Percentiles rank a stretch among this genome's conserved stretches.
These are phyloP conservation scores for Neogale vison DNA, from an alignment of 2,113 vertebrate species.

Conservation along the genomic window DNA sequence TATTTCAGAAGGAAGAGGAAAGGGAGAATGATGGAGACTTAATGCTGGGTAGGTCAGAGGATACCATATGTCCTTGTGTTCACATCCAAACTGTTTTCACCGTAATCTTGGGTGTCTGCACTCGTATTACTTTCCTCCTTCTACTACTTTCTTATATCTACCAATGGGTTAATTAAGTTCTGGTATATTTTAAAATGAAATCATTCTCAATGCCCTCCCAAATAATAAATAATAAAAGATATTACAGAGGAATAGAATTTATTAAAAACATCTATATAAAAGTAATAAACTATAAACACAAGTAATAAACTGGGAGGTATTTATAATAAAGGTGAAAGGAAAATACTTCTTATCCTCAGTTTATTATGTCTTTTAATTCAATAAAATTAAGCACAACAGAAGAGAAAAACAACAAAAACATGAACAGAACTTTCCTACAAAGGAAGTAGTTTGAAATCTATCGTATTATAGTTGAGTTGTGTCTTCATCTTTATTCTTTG, in stretches of 20 bases:
- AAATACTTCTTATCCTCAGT: neutral
- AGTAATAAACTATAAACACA: neutral
- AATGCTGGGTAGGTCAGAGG: neutral
- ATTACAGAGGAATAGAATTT: neutral
- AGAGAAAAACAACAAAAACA: neutral
- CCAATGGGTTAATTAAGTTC: neutral
- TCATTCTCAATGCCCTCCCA: neutral
- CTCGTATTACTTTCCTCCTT: neutral
- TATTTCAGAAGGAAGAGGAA: neutral
- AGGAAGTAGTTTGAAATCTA: neutral
- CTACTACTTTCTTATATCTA: neutral
- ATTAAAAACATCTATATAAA: neutral
- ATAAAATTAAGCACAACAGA: neutral
- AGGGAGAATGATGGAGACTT: fast-evolving
- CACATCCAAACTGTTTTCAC: neutral
- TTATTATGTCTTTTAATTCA: neutral
- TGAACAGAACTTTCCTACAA: neutral
- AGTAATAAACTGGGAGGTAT: neutral
- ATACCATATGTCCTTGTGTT: fast-evolving
- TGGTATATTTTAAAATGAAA: constrained; percentile 36
- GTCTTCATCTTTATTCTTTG: neutral
- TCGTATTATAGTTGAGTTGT: neutral
- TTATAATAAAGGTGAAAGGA: neutral
- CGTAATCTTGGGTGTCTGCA: neutral
- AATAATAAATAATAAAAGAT: neutral